Evolutionary conservation across 2,113 vertebrate genomes (phyloP).

Genomic region (Cryptoleucopteryx plumbea): DNA sequence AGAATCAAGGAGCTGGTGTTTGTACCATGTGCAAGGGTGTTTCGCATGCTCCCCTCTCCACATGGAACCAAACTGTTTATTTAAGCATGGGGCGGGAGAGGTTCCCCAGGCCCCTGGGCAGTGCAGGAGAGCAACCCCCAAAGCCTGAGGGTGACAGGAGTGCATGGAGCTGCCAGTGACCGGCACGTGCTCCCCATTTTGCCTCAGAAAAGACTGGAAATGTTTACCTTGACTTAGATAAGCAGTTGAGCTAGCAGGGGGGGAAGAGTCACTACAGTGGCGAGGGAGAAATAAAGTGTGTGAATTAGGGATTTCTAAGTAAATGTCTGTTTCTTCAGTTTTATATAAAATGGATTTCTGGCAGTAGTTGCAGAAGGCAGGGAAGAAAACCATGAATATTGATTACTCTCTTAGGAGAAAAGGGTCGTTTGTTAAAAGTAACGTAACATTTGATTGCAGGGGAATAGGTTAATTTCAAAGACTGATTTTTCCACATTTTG

Average conservation of each 20-base stretch:
- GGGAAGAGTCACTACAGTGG: not conserved
- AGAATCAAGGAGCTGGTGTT: too few relatives aligned
- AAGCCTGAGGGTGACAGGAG: too few relatives aligned
- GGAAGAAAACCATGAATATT: not conserved
- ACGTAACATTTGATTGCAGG: not conserved
- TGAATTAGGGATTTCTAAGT: not conserved
- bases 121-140: rapidly evolving
- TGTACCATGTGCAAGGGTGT: too few relatives aligned
- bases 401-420: not conserved
- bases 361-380: not conserved
- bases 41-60: not conserved
- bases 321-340: not conserved
- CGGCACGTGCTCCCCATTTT: rapidly evolving
- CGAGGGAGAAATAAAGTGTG: not conserved
- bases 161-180: rapidly evolving
- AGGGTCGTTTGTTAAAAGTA: slow-evolving; percentile 6
- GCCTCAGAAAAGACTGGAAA: not conserved
- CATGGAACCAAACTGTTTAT: not conserved
- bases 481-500: not conserved
- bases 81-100: rapidly evolving
- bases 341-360: not conserved
- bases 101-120: not conserved
- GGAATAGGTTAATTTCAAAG: slow-evolving; percentile 32
- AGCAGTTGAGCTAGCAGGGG: rapidly evolving
- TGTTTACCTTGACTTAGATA: not conserved